A percentile compares a stretch with the other conserved stretches of the same genome.
Evolutionary conservation across 2,888 invertebrate genomes (phyloP).

Genomic region (Phasia obesa): DNA sequence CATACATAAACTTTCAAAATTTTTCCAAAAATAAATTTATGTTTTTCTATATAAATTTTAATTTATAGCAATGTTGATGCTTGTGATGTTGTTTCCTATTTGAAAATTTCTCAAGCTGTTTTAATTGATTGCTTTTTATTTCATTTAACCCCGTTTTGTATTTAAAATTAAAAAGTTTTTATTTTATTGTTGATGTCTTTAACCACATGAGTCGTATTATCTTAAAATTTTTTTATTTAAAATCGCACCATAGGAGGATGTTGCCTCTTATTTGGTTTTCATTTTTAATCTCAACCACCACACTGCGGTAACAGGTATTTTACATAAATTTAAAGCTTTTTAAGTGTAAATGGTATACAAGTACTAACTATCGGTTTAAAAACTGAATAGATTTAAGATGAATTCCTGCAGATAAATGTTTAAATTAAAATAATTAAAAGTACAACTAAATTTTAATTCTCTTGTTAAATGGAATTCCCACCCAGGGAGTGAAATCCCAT

Average conservation of each 20-base stretch:
- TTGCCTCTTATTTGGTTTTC: no score
- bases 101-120: not conserved
- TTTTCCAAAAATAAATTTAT: no score
- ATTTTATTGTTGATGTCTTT: not conserved
- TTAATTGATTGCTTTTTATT: conserved; percentile 15
- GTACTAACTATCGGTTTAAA: not conserved
- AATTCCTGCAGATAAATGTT: not conserved
- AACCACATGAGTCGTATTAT: conserved; percentile 2
- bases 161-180: not conserved
- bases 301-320: not conserved
- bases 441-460: no score
- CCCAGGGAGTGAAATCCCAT: no score
- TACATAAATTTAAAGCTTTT: not conserved
- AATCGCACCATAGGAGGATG: no score
- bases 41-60: not conserved
- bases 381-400: not conserved
- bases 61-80: not conserved
- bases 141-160: conserved; percentile 1
- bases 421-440: no score
- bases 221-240: not conserved
- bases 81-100: not conserved
- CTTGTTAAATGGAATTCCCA: no score
- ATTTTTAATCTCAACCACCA: not conserved
- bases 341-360: no score
- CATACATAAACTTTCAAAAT: no score